Base-by-base conservation (phyloP, 2,797 vertebrate species). In the Helicolenus hilgendorfi region DNA sequence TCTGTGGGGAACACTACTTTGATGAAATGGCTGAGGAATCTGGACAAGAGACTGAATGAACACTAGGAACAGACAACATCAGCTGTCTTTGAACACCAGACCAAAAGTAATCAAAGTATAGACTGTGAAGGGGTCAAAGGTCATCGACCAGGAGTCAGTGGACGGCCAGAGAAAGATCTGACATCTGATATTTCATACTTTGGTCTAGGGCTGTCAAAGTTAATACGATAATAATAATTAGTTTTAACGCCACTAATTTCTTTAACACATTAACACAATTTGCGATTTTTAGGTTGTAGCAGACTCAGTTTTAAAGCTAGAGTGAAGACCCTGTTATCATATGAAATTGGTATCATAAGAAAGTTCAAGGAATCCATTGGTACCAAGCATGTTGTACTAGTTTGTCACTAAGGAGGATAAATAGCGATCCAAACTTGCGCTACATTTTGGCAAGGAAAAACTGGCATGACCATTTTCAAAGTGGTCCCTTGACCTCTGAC, bases 21-120 rank as follows among this genome's bases (percentile, higher is more conserved):
- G 84, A 88, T 87, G 64, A 84, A 91, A 92, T 83, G 60, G 67
- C 59, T 41, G 71, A 80, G 31, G 65, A 87, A 69, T 53, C 67
- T 68, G 73, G 73, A 78, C 90, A 81, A 64, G 60, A 85, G 41
- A 59, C 49, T 41, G 74, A 82, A n/a, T 11, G 59, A 83, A 77
- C 60, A 27, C 14, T 1, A 1, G 59, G 62, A 76, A 72, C 31
- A 56, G 71, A 81, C 49, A 56, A 68, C 20, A 6, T 49, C 41
- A 49, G 62, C 35, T 67, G 41, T 41, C 31, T 62, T 36, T n/a
- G 41, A 70, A 85, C 33, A 27, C 7, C 2, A 70, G 62, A 72
- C 68, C 72, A 80, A 73, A 87, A 84, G 7, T 26, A 20, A 64
- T 72, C 6, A 13, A 63, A 58, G 49, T 29, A 26, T 73, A 2